Conservation (phyloP, 2,888 invertebrate genomes). For the Seladonia tumulorum region DNA sequence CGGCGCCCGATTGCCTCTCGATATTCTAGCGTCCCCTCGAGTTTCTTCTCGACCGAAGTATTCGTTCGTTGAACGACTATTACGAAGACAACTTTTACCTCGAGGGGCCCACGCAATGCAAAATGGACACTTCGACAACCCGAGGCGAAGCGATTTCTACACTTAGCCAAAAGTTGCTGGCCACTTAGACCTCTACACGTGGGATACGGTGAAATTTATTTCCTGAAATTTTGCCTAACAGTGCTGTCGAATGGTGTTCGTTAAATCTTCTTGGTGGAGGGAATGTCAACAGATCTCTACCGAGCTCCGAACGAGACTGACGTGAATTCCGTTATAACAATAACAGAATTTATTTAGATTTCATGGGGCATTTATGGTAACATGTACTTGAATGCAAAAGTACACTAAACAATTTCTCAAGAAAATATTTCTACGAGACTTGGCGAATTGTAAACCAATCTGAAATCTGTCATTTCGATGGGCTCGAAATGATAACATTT, state of each 20-base stretch:
- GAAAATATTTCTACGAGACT: too few relatives aligned
- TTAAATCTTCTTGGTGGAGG: neutral
- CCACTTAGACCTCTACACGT: neutral
- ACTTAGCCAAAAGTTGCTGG: neutral
- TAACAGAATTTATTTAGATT: too few relatives aligned
- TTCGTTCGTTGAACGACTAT: neutral
- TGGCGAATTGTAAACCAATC: neutral
- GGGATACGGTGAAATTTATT: neutral
- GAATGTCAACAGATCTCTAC: too few relatives aligned
- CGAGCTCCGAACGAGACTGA: too few relatives aligned
- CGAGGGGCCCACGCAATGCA: neutral
- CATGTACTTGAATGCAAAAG: too few relatives aligned
- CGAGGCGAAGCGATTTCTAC: neutral
- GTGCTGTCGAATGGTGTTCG: neutral
- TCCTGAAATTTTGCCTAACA: neutral
- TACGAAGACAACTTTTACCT: constrained; percentile 17
- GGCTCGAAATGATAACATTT: too few relatives aligned
- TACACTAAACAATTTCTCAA: too few relatives aligned
- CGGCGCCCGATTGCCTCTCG: constrained; percentile 34
- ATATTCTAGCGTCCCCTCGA: constrained; percentile 7
- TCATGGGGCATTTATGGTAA: too few relatives aligned
- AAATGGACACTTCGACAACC: neutral
- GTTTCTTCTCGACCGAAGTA: constrained; percentile 12
- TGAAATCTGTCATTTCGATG: too few relatives aligned
- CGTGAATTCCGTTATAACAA: too few relatives aligned